Evolutionary conservation across 1,140 invertebrate species (phyloP), one percentile per base, ranked within the genome.

Genomic region (Rhizoglyphus robini): DNA sequence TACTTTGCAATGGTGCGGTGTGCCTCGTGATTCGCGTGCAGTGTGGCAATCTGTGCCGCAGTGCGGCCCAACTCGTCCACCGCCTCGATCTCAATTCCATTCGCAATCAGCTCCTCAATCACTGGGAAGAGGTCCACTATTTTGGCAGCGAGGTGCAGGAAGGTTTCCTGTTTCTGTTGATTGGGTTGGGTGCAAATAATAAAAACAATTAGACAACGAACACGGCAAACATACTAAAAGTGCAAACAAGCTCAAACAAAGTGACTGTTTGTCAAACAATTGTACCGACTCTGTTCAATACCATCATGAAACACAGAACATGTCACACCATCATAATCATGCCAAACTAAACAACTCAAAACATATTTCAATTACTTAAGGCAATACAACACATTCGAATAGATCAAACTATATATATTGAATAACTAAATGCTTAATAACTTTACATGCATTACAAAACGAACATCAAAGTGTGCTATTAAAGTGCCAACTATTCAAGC

Each of bases 111-210:
- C 18, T 23, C 20, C 32, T 66, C 65, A 31, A 66, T 63, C 34
- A 48, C 31, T 11, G 15, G 32, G 27, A 25, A 66, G 23, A 46
- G 59, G 20, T 29, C 32, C 4, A 18, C 29, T 23, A 64, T 13
- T 51, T 64, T 64, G 59, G 25, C 57, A 18, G 65, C 65, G n/a
- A 66, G 30, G 30, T 66, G 65, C 13, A 66, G 58, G 32, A 20
- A 66, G 11, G 65, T 66, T 47, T 66, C 65, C 15, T 66, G n/a
- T n/a, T 63, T 46, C 34, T n/a, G 27, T 63, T 66, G 1, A 41
- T 54, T 54, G 51, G n/a, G n/a, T n/a, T 46, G 41, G 41, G 41
- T 46, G 41, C 15, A 15, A 15, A 15, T 46, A 46, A 23, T 23
- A 15, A 46, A 46, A 46, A 46, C 41, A 46, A 46, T 46, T 46